These are phyloP conservation scores for Campylomormyrus numenius DNA, from an alignment of 2,113 vertebrate genomes.

Conservation along the genomic window DNA sequence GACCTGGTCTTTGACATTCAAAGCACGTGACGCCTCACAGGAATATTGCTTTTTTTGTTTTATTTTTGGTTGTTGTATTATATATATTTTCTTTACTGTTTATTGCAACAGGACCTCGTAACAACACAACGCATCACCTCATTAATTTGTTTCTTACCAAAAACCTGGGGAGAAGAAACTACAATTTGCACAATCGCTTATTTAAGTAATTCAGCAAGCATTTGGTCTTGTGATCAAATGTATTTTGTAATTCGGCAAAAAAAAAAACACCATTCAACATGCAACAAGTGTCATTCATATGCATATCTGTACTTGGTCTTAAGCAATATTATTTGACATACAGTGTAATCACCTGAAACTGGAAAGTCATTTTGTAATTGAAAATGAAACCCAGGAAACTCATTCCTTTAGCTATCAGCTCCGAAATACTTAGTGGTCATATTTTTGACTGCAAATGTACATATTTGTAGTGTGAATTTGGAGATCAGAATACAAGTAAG, in stretches of 20 bases:
- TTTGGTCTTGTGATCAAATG: neutral
- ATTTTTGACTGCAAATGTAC: neutral
- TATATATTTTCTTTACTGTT: conserved; percentile 66
- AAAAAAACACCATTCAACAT: neutral
- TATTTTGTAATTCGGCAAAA: conserved; percentile 1
- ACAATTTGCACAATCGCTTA: conserved; percentile 57
- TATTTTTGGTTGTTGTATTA: conserved; percentile 59
- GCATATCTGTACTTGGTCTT: neutral
- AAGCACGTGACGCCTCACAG: conserved; percentile 49
- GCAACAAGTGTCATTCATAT: neutral
- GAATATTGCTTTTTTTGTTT: conserved; percentile 52
- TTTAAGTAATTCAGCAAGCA: conserved; percentile 22
- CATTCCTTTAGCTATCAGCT: conserved; percentile 1
- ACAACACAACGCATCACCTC: conserved; percentile 78
- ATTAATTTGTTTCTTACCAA: conserved; percentile 58
- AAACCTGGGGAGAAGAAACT: conserved; percentile 73
- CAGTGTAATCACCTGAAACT: neutral
- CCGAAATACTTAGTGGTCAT: neutral
- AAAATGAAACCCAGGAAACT: neutral
- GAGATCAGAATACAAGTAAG: neutral
- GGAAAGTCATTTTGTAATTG: neutral
- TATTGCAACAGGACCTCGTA: conserved; percentile 72
- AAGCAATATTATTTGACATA: neutral
- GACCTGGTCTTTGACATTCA: conserved; percentile 60
- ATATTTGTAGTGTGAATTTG: neutral